These are phyloP conservation scores for Arctia plantaginis DNA, from an alignment of 2,888 invertebrate species.

Conservation along the genomic window DNA sequence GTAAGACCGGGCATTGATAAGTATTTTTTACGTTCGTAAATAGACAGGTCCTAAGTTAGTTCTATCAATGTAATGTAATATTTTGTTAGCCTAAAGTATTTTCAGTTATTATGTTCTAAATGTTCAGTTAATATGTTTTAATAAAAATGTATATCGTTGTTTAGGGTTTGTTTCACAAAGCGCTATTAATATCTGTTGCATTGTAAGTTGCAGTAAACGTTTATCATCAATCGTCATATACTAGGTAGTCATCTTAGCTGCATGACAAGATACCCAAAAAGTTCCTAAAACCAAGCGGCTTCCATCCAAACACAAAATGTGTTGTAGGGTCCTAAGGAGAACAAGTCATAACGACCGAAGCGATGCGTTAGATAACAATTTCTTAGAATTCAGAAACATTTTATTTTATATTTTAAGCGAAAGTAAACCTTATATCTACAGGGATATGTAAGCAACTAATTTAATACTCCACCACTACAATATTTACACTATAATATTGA, in stretches of 20 bases:
- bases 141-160: background rate
- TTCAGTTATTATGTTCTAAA: background rate
- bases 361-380: constrained; percentile 9
- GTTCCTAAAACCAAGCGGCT: background rate
- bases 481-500: constrained; percentile 5
- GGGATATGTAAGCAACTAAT: background rate
- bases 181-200: background rate
- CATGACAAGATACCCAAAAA: background rate
- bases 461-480: background rate
- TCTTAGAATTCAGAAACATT: constrained; percentile 11
- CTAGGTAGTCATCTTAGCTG: background rate
- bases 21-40: background rate
- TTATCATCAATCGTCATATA: background rate
- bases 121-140: too few relatives aligned
- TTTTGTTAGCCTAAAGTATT: background rate
- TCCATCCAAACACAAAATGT: background rate
- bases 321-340: background rate
- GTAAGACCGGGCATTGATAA: too few relatives aligned
- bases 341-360: background rate
- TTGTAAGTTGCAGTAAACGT: background rate
- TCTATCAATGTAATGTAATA: background rate
- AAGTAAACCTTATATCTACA: background rate
- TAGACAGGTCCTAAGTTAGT: background rate
- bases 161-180: background rate
- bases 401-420: background rate